phyloP scores from a whole-genome alignment of 53 echinoderm and acorn worm genomes.

The Luidia sarsii region DNA sequence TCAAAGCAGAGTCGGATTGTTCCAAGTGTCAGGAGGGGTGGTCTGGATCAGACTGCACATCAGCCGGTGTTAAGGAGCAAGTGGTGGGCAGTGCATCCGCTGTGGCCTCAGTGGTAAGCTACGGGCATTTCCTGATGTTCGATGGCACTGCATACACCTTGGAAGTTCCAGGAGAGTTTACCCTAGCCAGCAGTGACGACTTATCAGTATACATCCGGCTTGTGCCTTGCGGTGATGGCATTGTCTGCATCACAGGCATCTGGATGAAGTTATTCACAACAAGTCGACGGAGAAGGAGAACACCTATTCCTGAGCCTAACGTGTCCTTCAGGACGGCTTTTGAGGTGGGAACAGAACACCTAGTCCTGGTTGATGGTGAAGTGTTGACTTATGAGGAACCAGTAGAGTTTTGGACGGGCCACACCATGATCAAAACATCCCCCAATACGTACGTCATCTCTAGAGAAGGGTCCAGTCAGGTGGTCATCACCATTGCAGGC shows the following conservation, averaged over 20 bases:
- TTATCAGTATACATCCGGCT: slow-evolving; percentile 65
- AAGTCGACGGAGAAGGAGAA: slow-evolving; percentile 37
- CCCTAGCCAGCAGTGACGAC: slow-evolving; percentile 42
- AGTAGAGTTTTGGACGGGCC: slow-evolving; percentile 51
- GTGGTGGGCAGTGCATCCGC: slow-evolving; percentile 24
- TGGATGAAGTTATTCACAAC: slow-evolving; percentile 66
- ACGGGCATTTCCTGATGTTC: slow-evolving; percentile 75
- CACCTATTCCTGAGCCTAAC: slow-evolving; percentile 4
- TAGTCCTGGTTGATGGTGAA: slow-evolving; percentile 55
- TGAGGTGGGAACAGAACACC: slow-evolving; percentile 36
- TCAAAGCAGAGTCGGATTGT: slow-evolving; percentile 52
- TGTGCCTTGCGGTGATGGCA: slow-evolving; percentile 73
- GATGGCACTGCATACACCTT: slow-evolving; percentile 73
- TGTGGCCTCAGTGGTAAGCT: slow-evolving; percentile 73
- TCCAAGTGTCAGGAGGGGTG: slow-evolving; percentile 66
- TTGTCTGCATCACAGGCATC: slow-evolving; percentile 62
- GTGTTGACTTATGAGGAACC: slow-evolving; percentile 36
- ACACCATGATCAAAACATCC: slow-evolving; percentile 57
- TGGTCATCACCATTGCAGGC: slow-evolving; percentile 46
- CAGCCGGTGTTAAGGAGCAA: slow-evolving; percentile 19
- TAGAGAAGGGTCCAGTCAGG: slow-evolving; percentile 39
- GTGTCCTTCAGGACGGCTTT: slow-evolving; percentile 33
- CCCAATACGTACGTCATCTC: slow-evolving; percentile 45
- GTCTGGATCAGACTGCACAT: slow-evolving; percentile 74
- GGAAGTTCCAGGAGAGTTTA: slow-evolving; percentile 76